These are phyloP conservation scores for Triplophysa tibetana DNA, from an alignment of 2,113 vertebrate genomes.

Conservation along the genomic window DNA sequence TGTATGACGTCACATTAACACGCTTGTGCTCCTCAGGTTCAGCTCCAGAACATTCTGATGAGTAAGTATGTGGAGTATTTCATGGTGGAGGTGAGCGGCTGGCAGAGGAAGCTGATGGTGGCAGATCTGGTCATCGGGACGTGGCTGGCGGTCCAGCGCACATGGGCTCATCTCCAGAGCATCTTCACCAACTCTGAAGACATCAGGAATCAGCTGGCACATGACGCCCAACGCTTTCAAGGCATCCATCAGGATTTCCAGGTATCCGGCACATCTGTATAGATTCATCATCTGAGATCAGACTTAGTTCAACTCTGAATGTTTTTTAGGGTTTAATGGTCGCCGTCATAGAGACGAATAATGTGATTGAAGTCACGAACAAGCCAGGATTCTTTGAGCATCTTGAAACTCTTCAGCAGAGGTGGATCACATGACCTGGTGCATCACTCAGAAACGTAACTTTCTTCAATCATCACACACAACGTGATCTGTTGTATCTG, in stretches of 20 bases:
- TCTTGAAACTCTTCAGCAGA: constrained; percentile 74
- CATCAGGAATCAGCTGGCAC: constrained; percentile 79
- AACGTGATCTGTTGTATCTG: background rate
- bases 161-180: constrained; percentile 81
- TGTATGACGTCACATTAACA: background rate
- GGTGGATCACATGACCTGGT: constrained; percentile 35
- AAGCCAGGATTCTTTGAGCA: constrained; percentile 70
- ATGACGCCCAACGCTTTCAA: constrained; percentile 75
- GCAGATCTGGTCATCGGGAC: constrained; percentile 77
- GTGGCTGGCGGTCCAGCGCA: constrained; percentile 80
- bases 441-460: too few relatives aligned
- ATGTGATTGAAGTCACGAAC: constrained; percentile 76
- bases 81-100: constrained; percentile 76
- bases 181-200: constrained; percentile 83
- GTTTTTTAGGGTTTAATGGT: constrained; percentile 68
- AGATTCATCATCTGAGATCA: background rate
- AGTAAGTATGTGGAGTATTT: constrained; percentile 85
- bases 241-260: constrained; percentile 79
- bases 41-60: constrained; percentile 81
- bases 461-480: too few relatives aligned
- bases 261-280: constrained; percentile 57
- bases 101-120: constrained; percentile 79
- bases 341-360: constrained; percentile 67
- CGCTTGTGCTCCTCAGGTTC: constrained; percentile 61
- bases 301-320: background rate